Base-by-base conservation (phyloP, 1,140 invertebrate genomes). In the Trichoplusia ni region DNA sequence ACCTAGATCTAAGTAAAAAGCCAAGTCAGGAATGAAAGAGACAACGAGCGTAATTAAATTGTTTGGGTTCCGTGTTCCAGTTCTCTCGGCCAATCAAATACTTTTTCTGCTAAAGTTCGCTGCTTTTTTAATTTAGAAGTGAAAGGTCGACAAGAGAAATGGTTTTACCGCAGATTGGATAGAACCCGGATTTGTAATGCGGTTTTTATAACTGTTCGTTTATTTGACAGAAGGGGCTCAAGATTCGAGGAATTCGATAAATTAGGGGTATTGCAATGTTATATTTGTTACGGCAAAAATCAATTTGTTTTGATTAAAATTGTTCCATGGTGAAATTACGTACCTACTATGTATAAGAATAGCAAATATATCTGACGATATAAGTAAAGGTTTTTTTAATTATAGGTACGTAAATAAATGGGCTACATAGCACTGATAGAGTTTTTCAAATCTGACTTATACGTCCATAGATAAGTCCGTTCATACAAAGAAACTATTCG, bases 41-140 rank as follows among this genome's bases (percentile, higher is more conserved):
- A 81, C 58, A 60, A 69, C 60, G 72, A 71, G 74, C 78, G 73
- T 85, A 84, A 86, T 81, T 80, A 82, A 81, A 86, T 86, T 82
- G 76, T 79, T 81, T 77, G 64, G 75, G 63, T 61, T 64, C 56
- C 9, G 42, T 46, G 54, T 38, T 49, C 51, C 64, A 67, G 63
- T 77, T 44, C 65, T 61, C 63, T 69, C 46, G 61, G 67, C 66
- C 63, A 74, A 82, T 80, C 66, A 72, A 77, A 77, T 77, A 75
- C 71, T 81, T 81, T 80, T 81, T 79, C 75, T 77, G 66, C 65
- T 64, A 56, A 70, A 67, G 33, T 67, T 59, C 56, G 21, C 67
- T 66, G 35, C 59, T 65, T 72, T 72, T 69, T 63, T 62, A 51
- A 42, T 66, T 63, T 68, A 44, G 29, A 56, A 56, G 29, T 29